These are phyloP conservation scores for Acanthococcus lagerstroemiae DNA, from an alignment of 2,888 invertebrate genomes.

Conservation along the genomic window DNA sequence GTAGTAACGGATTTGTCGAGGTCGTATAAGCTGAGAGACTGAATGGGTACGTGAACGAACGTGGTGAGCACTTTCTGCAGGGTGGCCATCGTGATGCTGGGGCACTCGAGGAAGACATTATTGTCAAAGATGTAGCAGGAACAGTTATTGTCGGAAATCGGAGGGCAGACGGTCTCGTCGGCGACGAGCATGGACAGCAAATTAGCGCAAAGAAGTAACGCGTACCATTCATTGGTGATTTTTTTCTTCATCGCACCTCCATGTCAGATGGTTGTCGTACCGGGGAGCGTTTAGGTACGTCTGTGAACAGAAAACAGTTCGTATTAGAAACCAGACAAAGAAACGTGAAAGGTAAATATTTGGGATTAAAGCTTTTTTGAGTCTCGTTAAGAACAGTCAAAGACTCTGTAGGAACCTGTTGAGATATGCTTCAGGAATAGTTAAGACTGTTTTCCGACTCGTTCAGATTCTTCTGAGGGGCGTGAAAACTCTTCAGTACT, in stretches of 20 bases:
- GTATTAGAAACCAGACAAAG: too few relatives aligned
- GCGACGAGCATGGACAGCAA: constrained; percentile 1
- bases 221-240: constrained; percentile 23
- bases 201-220: constrained; percentile 15
- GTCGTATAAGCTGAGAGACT: constrained; percentile 80
- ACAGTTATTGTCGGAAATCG: constrained; percentile 57
- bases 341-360: too few relatives aligned
- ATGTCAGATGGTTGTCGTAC: not conserved
- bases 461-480: too few relatives aligned
- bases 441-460: too few relatives aligned
- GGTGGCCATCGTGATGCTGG: constrained; percentile 65
- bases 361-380: too few relatives aligned
- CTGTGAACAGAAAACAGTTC: not conserved
- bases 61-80: constrained; percentile 57
- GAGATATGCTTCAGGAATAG: too few relatives aligned
- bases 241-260: constrained; percentile 29
- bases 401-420: too few relatives aligned
- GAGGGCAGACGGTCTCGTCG: constrained; percentile 5
- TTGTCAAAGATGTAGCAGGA: constrained; percentile 89
- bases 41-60: constrained; percentile 47
- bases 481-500: too few relatives aligned
- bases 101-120: constrained; percentile 80
- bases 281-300: not conserved
- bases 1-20: constrained; percentile 69
- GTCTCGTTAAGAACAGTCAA: too few relatives aligned